Conservation (phyloP, 2,797 vertebrate species). For the Pterois miles region DNA sequence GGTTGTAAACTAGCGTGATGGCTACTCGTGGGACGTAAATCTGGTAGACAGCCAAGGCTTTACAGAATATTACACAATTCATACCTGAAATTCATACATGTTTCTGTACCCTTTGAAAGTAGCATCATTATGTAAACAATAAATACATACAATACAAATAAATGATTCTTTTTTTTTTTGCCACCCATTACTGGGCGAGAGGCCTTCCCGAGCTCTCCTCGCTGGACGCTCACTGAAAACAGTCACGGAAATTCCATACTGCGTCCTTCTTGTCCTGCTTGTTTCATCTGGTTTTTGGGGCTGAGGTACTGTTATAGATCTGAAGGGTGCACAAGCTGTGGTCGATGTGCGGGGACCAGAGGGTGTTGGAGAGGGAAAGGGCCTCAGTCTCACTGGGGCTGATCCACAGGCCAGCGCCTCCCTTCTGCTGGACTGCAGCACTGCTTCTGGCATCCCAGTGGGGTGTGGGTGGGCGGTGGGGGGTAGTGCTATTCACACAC, state of each 20-base stretch:
- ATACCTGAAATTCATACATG: slow-evolving; percentile 76
- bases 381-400: slow-evolving; percentile 37
- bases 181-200: slow-evolving; percentile 43
- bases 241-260: slow-evolving; percentile 40
- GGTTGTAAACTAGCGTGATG: slow-evolving; percentile 75
- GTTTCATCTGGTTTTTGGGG: slow-evolving; percentile 33
- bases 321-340: slow-evolving; percentile 40
- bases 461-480: not conserved
- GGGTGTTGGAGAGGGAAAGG: slow-evolving; percentile 7
- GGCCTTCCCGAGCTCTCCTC: slow-evolving; percentile 28
- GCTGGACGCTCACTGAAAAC: slow-evolving; percentile 23
- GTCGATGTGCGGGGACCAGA: slow-evolving; percentile 37
- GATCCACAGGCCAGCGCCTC: slow-evolving; percentile 43
- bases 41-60: slow-evolving; percentile 70
- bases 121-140: slow-evolving; percentile 86
- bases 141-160: slow-evolving; percentile 72
- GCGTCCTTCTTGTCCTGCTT: slow-evolving; percentile 36
- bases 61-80: slow-evolving; percentile 66
- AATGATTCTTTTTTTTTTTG: slow-evolving; percentile 38
- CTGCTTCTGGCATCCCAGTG: slow-evolving; percentile 30
- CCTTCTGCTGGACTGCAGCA: slow-evolving; percentile 31
- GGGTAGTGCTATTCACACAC: slow-evolving; percentile 43
- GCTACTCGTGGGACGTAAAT: slow-evolving; percentile 66
- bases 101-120: slow-evolving; percentile 82
- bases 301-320: slow-evolving; percentile 60